Percentiles rank a stretch among this genome's conserved stretches.
Conservation (phyloP, 2,888 invertebrate genomes). For the Oscheius sp. region DNA sequence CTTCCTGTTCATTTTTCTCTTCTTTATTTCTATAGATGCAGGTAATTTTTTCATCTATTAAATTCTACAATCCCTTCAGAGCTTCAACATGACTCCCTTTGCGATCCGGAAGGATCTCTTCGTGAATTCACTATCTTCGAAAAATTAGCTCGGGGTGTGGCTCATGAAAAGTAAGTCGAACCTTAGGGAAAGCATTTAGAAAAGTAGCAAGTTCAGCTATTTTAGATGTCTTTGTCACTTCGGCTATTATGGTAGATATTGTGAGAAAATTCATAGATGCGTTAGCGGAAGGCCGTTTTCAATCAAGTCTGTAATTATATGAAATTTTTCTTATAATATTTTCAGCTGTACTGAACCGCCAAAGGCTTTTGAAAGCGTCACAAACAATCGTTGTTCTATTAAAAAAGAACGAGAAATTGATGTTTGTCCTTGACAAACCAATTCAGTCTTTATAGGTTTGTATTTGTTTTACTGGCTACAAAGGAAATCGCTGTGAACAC, state of each 20-base stretch:
- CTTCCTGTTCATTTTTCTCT: no score
- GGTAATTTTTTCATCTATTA: no score
- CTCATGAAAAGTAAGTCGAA: conserved; percentile 3
- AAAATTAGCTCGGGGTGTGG: neutral
- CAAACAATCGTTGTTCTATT: neutral
- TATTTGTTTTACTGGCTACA: conserved; percentile 6
- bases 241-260: conserved; percentile 11
- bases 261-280: conserved; percentile 1
- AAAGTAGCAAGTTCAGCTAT: neutral
- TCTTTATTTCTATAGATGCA: no score
- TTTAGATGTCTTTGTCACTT: conserved; percentile 1
- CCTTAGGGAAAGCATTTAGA: neutral
- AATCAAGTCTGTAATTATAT: neutral
- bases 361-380: neutral
- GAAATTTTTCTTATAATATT: neutral
- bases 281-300: conserved; percentile 7
- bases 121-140: conserved; percentile 1
- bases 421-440: neutral
- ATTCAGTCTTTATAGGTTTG: neutral
- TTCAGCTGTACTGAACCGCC: conserved; percentile 8
- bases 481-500: conserved; percentile 12
- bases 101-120: conserved; percentile 9
- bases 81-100: neutral
- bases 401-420: neutral
- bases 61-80: neutral